phyloP scores from a whole-genome alignment of 2,888 invertebrate genomes.

The Drosophila barbarae region DNA sequence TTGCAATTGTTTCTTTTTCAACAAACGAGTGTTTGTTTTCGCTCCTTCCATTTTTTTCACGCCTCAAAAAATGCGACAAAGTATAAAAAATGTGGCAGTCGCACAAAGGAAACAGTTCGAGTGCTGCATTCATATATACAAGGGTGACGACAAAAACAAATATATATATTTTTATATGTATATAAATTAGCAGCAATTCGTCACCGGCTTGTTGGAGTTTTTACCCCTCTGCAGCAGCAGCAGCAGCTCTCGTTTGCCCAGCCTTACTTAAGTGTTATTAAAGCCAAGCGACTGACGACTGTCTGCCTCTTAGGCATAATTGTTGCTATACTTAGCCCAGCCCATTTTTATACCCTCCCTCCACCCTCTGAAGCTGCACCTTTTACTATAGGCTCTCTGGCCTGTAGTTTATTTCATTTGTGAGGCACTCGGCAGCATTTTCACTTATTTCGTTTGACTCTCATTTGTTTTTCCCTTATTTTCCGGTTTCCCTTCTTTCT shows the following conservation, averaged over 20 bases:
- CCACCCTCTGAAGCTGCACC: constrained; percentile 45
- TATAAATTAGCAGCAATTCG: constrained; percentile 68
- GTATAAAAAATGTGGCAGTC: constrained; percentile 49
- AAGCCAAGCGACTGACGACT: constrained; percentile 52
- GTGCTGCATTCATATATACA: constrained; percentile 21
- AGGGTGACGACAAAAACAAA: constrained; percentile 1
- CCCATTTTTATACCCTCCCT: not conserved
- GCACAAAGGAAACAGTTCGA: constrained; percentile 29
- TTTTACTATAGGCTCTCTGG: constrained; percentile 53
- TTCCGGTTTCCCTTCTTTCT: constrained; percentile 3
- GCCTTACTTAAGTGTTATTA: constrained; percentile 59
- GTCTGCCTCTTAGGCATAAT: constrained; percentile 66
- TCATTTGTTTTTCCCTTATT: constrained; percentile 54
- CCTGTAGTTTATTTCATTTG: constrained; percentile 71
- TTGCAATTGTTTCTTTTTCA: constrained; percentile 10
- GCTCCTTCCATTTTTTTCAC: constrained; percentile 54
- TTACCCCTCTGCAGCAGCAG: constrained; percentile 9
- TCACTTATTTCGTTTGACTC: constrained; percentile 60
- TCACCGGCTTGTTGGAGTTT: constrained; percentile 52
- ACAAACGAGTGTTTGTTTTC: constrained; percentile 23
- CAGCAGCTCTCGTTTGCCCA: constrained; percentile 22
- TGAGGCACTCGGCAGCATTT: constrained; percentile 63
- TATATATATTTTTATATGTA: constrained; percentile 9
- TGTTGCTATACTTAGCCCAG: constrained; percentile 69
- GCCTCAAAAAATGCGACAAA: constrained; percentile 48